phyloP scores from a whole-genome alignment of 2,888 invertebrate genomes.

The Dryobotodes eremita region DNA sequence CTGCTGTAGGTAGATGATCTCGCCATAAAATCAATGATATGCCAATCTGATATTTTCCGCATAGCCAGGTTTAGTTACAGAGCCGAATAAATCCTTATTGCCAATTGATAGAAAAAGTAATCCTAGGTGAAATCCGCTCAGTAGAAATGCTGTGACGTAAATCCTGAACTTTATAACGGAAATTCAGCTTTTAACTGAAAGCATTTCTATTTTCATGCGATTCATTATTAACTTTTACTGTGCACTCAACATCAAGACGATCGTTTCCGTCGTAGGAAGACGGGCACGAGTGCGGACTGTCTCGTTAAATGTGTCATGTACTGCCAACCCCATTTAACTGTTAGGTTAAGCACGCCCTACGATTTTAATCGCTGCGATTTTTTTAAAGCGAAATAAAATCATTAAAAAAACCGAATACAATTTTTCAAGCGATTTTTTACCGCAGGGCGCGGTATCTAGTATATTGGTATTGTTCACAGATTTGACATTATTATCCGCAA shows the following conservation, averaged over 20 bases:
- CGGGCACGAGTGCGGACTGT: slow-evolving; percentile 33
- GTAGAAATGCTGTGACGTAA: slow-evolving; percentile 20
- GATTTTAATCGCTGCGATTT: too few relatives aligned
- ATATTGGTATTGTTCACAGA: too few relatives aligned
- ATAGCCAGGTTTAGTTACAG: slow-evolving; percentile 13
- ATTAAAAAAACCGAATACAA: too few relatives aligned
- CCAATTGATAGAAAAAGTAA: slow-evolving; percentile 33
- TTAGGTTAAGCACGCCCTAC: neutral
- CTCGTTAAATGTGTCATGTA: slow-evolving; percentile 43
- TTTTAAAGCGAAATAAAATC: too few relatives aligned
- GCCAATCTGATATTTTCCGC: slow-evolving; percentile 5
- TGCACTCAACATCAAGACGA: slow-evolving; percentile 66
- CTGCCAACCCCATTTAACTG: slow-evolving; percentile 42
- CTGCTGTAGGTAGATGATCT: neutral
- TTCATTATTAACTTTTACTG: slow-evolving; percentile 62
- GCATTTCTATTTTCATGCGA: slow-evolving; percentile 50
- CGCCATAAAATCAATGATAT: slow-evolving; percentile 10
- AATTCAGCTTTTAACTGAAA: slow-evolving; percentile 49
- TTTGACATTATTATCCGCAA: too few relatives aligned
- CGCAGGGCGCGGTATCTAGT: too few relatives aligned
- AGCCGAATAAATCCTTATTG: slow-evolving; percentile 35
- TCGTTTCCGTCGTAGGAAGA: slow-evolving; percentile 59
- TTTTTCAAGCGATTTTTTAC: too few relatives aligned
- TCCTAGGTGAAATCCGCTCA: neutral
- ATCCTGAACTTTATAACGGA: slow-evolving; percentile 40